These are phyloP conservation scores for Eolophus roseicapilla DNA, from an alignment of 2,113 vertebrate genomes.

Conservation along the genomic window DNA sequence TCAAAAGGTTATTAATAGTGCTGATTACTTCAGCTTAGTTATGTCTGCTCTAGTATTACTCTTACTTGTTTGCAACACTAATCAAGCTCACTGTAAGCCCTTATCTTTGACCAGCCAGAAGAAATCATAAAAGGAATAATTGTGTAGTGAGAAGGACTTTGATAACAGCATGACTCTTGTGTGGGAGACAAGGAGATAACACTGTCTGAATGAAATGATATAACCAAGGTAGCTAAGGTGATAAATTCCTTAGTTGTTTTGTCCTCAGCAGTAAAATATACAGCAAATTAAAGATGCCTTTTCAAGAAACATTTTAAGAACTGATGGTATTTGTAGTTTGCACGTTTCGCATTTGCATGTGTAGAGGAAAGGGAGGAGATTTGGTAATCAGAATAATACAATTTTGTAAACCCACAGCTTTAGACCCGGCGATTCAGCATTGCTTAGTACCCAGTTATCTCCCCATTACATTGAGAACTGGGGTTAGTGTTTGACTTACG, in stretches of 20 bases:
- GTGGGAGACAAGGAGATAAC: conserved; percentile 55
- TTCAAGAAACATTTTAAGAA: not conserved
- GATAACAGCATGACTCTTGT: conserved; percentile 47
- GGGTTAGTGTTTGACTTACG: not conserved
- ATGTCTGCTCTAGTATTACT: conserved; percentile 46
- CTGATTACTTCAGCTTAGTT: conserved; percentile 52
- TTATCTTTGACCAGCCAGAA: conserved; percentile 62
- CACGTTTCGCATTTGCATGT: not conserved
- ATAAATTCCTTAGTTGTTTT: conserved; percentile 48
- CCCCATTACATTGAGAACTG: not conserved
- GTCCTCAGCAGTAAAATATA: conserved; percentile 39
- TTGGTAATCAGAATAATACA: not conserved
- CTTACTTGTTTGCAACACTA: conserved; percentile 59
- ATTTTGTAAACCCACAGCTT: not conserved
- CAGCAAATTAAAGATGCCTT: conserved; percentile 33
- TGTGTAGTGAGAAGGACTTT: conserved; percentile 65
- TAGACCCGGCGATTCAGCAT: not conserved
- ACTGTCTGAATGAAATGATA: not conserved
- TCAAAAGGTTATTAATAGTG: conserved; percentile 62
- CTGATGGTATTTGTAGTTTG: conserved; percentile 28
- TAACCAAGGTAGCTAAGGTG: conserved; percentile 39
- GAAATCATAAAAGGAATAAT: conserved; percentile 67
- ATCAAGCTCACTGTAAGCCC: conserved; percentile 61
- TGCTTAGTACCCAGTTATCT: not conserved
- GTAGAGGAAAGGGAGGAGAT: conserved; percentile 6